Base-by-base conservation (phyloP, 1,140 invertebrate species). In the Cotesia typhae region DNA sequence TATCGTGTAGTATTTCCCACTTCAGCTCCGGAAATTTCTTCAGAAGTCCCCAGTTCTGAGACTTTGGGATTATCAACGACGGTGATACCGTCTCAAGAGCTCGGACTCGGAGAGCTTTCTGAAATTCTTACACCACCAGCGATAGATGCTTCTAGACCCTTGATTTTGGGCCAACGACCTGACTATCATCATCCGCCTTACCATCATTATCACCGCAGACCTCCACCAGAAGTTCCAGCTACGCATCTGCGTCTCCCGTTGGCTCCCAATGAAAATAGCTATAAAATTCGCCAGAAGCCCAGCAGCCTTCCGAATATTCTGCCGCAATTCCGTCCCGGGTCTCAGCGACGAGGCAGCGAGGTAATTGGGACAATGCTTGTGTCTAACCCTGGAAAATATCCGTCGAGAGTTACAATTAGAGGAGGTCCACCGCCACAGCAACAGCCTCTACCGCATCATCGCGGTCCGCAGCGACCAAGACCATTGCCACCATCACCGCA, bases 261-360 rank as follows among this genome's bases (percentile, higher is more conserved):
- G 37, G 12, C 78, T 52, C 78, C 71, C 4, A 74, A 76, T n/a
- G 83, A 86, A 67, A 86, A 85, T 59, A 81, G 77, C 0, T 82
- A 82, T 12, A 86, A 87, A 9, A 83, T 86, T 72, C 82, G 87
- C 20, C 84, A 81, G 66, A 17, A 67, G 20, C 80, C 82, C 9
- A 79, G 83, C 37, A 89, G 89, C 72, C 75, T 92, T 59, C 92
- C 92, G 0, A 92, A 92, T 75, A 92, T 93, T 74, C 75, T 92
- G 41, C 92, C 92, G 0, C 92, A 92, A 76, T 93, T 93, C 70
- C 83, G 91, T 64, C 92, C 92, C 0, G 92, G 92, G 2, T 90
- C 89, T 0, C 84, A 86, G 17, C 87, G 87, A 1, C 89, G 90
- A 20, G 82, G 81, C 4, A 74, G 85, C 2, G 85, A 87, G 1